These are phyloP conservation scores for Melanchra persicariae DNA, from an alignment of 2,888 invertebrate genomes.

Conservation along the genomic window DNA sequence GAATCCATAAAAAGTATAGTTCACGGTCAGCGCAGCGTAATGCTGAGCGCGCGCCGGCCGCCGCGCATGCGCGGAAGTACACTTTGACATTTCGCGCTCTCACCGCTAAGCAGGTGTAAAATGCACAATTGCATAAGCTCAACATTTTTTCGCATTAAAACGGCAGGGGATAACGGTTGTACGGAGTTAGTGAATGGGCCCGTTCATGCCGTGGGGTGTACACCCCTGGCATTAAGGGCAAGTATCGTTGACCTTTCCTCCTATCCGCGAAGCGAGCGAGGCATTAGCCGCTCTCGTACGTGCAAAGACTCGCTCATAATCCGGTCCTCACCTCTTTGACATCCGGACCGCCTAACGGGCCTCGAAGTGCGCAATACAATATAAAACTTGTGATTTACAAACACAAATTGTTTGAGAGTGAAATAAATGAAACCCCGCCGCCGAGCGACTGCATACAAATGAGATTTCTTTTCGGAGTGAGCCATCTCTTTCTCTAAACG, in stretches of 20 bases:
- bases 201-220: constrained; percentile 74
- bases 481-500: constrained; percentile 85
- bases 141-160: constrained; percentile 80
- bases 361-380: constrained; percentile 73
- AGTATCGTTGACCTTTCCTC: constrained; percentile 77
- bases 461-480: constrained; percentile 86
- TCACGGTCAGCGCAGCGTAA: constrained; percentile 78
- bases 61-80: constrained; percentile 77
- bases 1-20: constrained; percentile 85
- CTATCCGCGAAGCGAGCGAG: constrained; percentile 64
- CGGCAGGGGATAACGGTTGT: constrained; percentile 78
- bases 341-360: constrained; percentile 82
- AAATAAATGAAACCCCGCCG: constrained; percentile 84
- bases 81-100: constrained; percentile 85
- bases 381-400: constrained; percentile 85
- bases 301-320: constrained; percentile 77
- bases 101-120: constrained; percentile 82
- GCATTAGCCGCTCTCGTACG: constrained; percentile 70
- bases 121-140: constrained; percentile 73
- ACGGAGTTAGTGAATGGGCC: constrained; percentile 77
- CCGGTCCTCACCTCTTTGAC: constrained; percentile 80
- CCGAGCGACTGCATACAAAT: constrained; percentile 84
- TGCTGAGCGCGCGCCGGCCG: constrained; percentile 64
- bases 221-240: constrained; percentile 76
- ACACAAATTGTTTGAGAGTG: constrained; percentile 85